A percentile compares a stretch with the other conserved stretches of the same genome.
Conservation (phyloP, 2,113 vertebrate species). For the Lasiurus cinereus region DNA sequence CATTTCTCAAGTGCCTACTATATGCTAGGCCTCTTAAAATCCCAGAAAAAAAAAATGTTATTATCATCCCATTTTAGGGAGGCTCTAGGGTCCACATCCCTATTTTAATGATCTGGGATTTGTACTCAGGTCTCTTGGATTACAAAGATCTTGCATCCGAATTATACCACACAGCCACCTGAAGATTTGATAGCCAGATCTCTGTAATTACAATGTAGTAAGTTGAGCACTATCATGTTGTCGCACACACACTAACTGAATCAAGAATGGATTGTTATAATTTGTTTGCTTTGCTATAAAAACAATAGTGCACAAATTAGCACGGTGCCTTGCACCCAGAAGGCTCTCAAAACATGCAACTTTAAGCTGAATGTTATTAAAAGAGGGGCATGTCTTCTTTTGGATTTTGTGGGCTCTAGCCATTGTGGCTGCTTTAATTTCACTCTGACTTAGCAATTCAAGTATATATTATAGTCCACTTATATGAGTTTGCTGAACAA, state of each 20-base stretch:
- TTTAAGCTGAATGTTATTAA: background rate
- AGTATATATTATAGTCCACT: background rate
- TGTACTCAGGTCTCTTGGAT: background rate
- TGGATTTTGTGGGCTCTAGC: background rate
- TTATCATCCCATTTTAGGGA: background rate
- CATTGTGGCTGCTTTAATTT: background rate
- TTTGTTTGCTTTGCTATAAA: slow-evolving; percentile 6
- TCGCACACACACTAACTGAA: background rate
- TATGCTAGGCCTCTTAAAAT: background rate
- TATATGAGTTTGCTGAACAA: background rate
- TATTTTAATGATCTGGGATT: background rate
- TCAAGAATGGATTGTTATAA: background rate
- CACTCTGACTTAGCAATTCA: background rate
- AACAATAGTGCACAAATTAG: background rate
- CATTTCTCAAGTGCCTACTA: background rate
- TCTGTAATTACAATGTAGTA: background rate
- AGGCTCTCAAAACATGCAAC: background rate
- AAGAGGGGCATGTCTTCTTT: background rate
- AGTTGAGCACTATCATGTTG: background rate
- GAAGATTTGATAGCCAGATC: background rate
- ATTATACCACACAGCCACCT: background rate
- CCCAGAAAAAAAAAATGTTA: background rate
- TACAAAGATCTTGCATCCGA: background rate
- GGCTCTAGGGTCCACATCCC: background rate
- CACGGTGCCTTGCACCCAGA: background rate